Conservation (phyloP, 1,140 invertebrate species). For the Gonioctena quinquepunctata region DNA sequence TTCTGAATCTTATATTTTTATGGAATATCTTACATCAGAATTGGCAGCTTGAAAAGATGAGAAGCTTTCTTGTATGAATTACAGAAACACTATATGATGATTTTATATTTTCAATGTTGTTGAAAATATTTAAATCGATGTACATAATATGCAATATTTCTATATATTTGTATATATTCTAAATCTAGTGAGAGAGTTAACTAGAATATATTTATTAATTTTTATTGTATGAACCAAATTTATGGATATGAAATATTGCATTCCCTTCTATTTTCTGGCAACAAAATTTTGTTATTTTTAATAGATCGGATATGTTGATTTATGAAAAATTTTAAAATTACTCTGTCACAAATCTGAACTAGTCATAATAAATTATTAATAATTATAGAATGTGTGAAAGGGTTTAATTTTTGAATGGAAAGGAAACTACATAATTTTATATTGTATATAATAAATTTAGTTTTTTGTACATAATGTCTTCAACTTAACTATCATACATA, state of each 20-base stretch:
- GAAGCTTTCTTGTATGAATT: background rate
- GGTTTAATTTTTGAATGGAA: conserved; percentile 40
- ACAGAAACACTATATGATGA: conserved; percentile 18
- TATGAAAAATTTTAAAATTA: conserved; percentile 2
- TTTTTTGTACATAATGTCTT: conserved; percentile 54
- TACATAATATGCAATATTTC: conserved; percentile 51
- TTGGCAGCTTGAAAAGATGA: background rate
- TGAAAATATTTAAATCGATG: conserved; percentile 49
- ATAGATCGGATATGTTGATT: background rate
- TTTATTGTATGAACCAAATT: background rate
- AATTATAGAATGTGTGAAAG: conserved; percentile 37
- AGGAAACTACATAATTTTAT: conserved; percentile 46
- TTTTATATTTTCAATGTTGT: conserved; percentile 47
- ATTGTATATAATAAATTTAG: conserved; percentile 50
- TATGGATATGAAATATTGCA: conserved; percentile 3
- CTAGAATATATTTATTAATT: conserved; percentile 33
- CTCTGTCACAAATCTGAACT: conserved; percentile 42
- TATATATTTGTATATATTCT: conserved; percentile 44
- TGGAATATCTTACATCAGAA: background rate
- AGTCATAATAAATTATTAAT: conserved; percentile 52
- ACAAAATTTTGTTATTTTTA: conserved; percentile 11
- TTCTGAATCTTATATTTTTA: background rate
- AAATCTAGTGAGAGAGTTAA: conserved; percentile 30
- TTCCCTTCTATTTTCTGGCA: conserved; percentile 1
- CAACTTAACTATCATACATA: conserved; percentile 46